phyloP scores from a whole-genome alignment of 2,888 invertebrate species.

The Carterocephalus palaemon region DNA sequence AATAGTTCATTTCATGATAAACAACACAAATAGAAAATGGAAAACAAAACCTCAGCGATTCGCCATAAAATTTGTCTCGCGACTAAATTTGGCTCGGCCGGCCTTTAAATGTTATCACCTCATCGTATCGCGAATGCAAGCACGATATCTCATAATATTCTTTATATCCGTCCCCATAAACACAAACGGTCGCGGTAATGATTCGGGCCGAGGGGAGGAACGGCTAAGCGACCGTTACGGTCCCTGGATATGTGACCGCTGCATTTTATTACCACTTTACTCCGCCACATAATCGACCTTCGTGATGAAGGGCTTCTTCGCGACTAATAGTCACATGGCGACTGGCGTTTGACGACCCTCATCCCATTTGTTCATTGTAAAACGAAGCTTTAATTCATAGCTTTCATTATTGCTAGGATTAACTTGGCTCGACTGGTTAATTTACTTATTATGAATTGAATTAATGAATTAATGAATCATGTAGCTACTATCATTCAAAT shows the following conservation, averaged over 20 bases:
- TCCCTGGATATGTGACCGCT: constrained; percentile 77
- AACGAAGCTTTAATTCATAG: constrained; percentile 27
- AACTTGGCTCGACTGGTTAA: background rate
- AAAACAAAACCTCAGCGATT: constrained; percentile 31
- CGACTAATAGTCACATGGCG: constrained; percentile 60
- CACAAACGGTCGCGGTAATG: constrained; percentile 75
- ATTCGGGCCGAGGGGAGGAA: constrained; percentile 65
- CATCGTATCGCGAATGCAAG: constrained; percentile 65
- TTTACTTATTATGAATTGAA: too few relatives aligned
- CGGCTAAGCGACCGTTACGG: constrained; percentile 73
- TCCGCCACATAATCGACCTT: constrained; percentile 77
- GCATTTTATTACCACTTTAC: constrained; percentile 79
- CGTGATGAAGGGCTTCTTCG: constrained; percentile 72
- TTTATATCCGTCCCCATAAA: constrained; percentile 76
- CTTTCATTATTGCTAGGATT: background rate
- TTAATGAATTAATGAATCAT: too few relatives aligned
- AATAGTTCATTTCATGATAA: constrained; percentile 57
- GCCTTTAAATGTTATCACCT: constrained; percentile 70
- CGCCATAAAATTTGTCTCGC: constrained; percentile 52
- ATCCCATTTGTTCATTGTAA: constrained; percentile 30
- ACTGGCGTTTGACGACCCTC: constrained; percentile 45
- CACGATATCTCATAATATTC: constrained; percentile 77
- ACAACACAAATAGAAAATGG: constrained; percentile 47
- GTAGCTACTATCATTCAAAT: too few relatives aligned
- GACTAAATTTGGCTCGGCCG: constrained; percentile 55